Evolutionary conservation across 2,888 invertebrate genomes (phyloP).

Genomic region (Eupithecia exiguata): DNA sequence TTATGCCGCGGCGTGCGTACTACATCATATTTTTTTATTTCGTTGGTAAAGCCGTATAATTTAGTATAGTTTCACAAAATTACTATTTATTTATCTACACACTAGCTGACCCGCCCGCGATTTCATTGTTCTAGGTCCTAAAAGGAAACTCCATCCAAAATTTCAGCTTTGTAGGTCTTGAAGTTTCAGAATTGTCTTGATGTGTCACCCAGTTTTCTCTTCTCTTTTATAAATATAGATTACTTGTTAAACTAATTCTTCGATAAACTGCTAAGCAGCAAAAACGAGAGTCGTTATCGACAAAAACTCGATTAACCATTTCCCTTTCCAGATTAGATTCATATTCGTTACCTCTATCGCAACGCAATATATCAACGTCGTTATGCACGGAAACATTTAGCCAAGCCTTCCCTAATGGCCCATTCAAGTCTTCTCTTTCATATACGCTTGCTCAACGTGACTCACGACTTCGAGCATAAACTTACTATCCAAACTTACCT

Average conservation of each 20-base stretch:
- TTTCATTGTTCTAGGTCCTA: too few species aligned
- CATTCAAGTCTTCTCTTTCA: conserved; percentile 69
- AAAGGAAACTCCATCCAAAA: too few species aligned
- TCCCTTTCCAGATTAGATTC: conserved; percentile 50
- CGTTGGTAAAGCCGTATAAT: too few species aligned
- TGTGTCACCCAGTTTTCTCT: too few species aligned
- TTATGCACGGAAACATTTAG: conserved; percentile 58
- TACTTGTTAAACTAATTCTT: not conserved
- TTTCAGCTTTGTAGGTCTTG: too few species aligned
- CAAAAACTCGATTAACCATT: conserved; percentile 46
- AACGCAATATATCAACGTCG: conserved; percentile 61
- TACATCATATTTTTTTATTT: not conserved
- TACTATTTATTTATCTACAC: too few species aligned
- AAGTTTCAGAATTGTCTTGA: too few species aligned
- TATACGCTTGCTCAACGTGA: conserved; percentile 58
- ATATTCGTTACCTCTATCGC: conserved; percentile 50
- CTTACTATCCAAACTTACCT: conserved; percentile 43
- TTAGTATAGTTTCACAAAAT: too few species aligned
- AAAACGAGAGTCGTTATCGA: conserved; percentile 19
- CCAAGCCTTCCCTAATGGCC: conserved; percentile 66
- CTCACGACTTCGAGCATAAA: conserved; percentile 56
- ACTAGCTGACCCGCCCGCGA: too few species aligned
- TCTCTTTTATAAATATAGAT: too few species aligned
- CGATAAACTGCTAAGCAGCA: not conserved
- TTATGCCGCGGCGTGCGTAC: not conserved